These are phyloP conservation scores for Phylloscopus trochiloides DNA, from an alignment of 2,113 vertebrate genomes.

Conservation along the genomic window DNA sequence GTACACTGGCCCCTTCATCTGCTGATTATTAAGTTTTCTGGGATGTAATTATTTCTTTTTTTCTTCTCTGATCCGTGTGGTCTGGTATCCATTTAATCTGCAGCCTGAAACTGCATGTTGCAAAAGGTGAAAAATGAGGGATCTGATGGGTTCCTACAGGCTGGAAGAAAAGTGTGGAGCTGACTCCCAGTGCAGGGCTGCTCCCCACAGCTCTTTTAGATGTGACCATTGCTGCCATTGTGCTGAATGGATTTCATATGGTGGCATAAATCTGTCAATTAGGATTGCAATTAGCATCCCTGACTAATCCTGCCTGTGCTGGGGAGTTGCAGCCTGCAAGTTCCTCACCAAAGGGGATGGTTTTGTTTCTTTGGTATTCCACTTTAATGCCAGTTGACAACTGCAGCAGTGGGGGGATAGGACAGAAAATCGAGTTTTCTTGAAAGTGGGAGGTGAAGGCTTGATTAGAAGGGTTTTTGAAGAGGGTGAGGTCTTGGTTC, in stretches of 20 bases:
- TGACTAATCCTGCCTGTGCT: slow-evolving; percentile 63
- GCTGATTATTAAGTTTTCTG: slow-evolving; percentile 4
- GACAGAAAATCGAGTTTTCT: slow-evolving; percentile 30
- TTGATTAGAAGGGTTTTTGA: background rate
- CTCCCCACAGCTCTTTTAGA: background rate
- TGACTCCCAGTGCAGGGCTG: background rate
- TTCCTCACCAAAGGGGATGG: slow-evolving; percentile 30
- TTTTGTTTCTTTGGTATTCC: slow-evolving; percentile 42
- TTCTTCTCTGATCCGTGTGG: background rate
- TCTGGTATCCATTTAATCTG: background rate
- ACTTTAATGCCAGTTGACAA: background rate
- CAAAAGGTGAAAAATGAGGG: background rate
- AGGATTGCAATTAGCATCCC: slow-evolving; percentile 57
- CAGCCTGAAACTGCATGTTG: background rate
- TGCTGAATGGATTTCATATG: slow-evolving; percentile 6
- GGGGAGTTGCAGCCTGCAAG: slow-evolving; percentile 20
- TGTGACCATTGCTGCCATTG: background rate
- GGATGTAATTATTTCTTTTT: background rate
- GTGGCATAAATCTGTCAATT: slow-evolving; percentile 55
- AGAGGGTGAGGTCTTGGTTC: slow-evolving; percentile 1
- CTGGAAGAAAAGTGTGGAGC: background rate
- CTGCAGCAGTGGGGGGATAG: background rate
- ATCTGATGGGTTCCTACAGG: background rate
- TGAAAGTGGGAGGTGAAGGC: background rate
- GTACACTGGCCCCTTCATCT: background rate